Evolutionary conservation across 2,888 invertebrate genomes (phyloP).

Genomic region (Empis livida): DNA sequence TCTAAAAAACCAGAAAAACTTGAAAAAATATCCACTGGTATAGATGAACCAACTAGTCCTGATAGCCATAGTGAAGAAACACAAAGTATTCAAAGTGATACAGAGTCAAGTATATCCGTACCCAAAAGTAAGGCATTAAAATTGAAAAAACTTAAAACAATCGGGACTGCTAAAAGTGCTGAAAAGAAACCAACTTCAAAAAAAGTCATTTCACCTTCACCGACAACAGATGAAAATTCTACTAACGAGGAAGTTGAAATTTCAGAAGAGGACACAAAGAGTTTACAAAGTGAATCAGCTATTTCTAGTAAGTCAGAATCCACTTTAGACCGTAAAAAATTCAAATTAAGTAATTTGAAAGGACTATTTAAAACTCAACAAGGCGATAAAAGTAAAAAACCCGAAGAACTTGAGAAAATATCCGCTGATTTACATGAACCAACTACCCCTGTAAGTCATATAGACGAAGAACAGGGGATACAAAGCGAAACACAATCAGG

Average conservation of each 20-base stretch:
- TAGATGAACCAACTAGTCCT: too few relatives aligned
- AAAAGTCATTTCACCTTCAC: not conserved
- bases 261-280: not conserved
- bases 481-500: constrained; percentile 31
- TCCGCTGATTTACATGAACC: too few relatives aligned
- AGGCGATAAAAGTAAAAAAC: too few relatives aligned
- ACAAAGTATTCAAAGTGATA: constrained; percentile 24
- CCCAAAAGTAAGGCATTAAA: constrained; percentile 23
- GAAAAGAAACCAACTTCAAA: not conserved
- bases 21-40: not conserved
- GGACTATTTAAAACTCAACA: constrained; percentile 32
- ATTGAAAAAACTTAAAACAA: constrained; percentile 30
- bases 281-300: too few relatives aligned
- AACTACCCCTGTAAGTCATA: too few relatives aligned
- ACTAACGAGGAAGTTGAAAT: not conserved
- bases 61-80: too few relatives aligned
- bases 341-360: constrained; percentile 30
- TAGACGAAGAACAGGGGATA: constrained; percentile 9
- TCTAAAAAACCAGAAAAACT: not conserved
- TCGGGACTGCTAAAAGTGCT: constrained; percentile 38
- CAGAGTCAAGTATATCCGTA: constrained; percentile 30
- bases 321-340: constrained; percentile 19
- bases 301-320: too few relatives aligned
- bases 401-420: not conserved
- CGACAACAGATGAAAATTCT: not conserved